Evolutionary conservation across 2,113 vertebrate species (phyloP).

Genomic region (Odontophorus gujanensis): DNA sequence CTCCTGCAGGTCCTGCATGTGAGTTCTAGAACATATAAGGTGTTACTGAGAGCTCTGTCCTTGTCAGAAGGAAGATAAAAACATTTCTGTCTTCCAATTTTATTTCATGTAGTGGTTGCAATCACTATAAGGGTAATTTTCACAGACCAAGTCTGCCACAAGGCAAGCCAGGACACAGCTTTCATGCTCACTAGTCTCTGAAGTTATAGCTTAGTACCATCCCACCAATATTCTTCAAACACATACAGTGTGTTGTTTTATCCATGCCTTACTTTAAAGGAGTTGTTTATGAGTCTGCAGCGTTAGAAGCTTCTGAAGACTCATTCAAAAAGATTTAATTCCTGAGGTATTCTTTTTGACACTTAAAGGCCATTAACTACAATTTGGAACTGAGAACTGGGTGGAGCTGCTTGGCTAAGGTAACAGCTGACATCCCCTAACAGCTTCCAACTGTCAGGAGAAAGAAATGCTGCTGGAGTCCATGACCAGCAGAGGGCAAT

Average conservation of each 20-base stretch:
- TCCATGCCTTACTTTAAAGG: background rate
- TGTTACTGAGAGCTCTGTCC: background rate
- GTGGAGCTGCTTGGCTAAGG: background rate
- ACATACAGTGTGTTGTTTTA: background rate
- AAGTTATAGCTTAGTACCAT: background rate
- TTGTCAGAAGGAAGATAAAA: background rate
- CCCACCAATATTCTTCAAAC: background rate
- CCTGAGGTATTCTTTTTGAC: background rate
- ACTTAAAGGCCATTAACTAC: background rate
- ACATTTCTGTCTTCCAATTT: background rate
- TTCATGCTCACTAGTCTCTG: background rate
- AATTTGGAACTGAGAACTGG: background rate
- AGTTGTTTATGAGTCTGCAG: background rate
- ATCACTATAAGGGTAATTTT: background rate
- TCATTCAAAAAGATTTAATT: background rate
- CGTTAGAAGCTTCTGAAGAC: background rate
- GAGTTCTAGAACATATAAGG: slow-evolving; percentile 76
- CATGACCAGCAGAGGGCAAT: slow-evolving; percentile 64
- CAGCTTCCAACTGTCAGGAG: background rate
- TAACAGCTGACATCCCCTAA: background rate
- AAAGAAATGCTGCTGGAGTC: background rate
- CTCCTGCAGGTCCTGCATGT: slow-evolving; percentile 93
- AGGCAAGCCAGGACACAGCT: background rate
- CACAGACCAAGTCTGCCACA: background rate
- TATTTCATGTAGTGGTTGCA: background rate